Conservation (phyloP, 1,140 invertebrate genomes). For the Drosophila sulfurigaster region DNA sequence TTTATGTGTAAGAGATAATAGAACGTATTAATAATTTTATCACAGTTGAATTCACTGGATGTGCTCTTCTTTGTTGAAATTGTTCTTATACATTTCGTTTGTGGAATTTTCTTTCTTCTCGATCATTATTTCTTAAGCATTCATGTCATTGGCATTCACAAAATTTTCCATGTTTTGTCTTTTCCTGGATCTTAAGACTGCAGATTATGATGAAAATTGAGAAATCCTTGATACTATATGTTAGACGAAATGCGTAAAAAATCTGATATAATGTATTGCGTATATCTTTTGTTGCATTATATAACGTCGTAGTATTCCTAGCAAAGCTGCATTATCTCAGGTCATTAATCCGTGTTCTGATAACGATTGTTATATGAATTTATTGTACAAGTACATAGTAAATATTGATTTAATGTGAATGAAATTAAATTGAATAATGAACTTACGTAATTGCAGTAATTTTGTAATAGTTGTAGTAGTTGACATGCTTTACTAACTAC, state of each 20-base stretch:
- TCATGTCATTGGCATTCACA: no score
- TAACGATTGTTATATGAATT: constrained; percentile 6
- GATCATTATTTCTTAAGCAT: neutral
- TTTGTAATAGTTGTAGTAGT: neutral
- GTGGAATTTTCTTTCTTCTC: constrained; percentile 6
- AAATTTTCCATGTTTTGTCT: neutral
- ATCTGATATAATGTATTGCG: neutral
- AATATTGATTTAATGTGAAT: neutral
- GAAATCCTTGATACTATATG: neutral
- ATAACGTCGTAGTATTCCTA: neutral
- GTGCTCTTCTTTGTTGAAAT: neutral
- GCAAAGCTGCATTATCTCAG: neutral
- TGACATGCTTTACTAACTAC: neutral
- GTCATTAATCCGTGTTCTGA: constrained; percentile 21
- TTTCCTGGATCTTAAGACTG: neutral
- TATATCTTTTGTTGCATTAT: neutral
- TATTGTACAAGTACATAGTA: neutral
- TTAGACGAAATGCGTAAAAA: neutral
- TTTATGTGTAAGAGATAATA: no score
- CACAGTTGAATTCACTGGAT: neutral
- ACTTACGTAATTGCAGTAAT: neutral
- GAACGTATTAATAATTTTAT: no score
- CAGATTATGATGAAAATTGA: neutral
- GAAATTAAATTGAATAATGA: constrained; percentile 2
- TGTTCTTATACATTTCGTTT: neutral